Evolutionary conservation across 2,888 invertebrate species (phyloP).

Genomic region (Galeruca laticollis): DNA sequence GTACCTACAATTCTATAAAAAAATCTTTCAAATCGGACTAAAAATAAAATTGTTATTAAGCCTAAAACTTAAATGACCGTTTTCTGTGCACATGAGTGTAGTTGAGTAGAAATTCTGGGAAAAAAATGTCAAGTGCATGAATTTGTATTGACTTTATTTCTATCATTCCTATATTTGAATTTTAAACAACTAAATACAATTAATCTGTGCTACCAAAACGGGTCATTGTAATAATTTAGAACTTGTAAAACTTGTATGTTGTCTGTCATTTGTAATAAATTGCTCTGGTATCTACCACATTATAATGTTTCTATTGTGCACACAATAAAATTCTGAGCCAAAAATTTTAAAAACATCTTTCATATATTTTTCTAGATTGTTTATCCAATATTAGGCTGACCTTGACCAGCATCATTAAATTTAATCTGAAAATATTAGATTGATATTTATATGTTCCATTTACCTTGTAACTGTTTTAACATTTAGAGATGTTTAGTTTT

Average conservation of each 20-base stretch:
- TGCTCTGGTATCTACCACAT: not conserved
- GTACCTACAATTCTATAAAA: too few relatives aligned
- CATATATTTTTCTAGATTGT: not conserved
- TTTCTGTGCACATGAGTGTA: too few relatives aligned
- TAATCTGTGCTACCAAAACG: not conserved
- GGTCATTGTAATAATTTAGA: not conserved
- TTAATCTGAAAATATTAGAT: too few relatives aligned
- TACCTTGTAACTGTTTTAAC: too few relatives aligned
- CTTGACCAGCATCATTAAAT: not conserved
- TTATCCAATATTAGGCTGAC: not conserved
- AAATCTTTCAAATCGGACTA: too few relatives aligned
- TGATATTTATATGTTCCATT: too few relatives aligned
- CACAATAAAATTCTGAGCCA: not conserved
- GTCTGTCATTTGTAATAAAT: conserved; percentile 3
- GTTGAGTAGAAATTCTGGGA: too few relatives aligned
- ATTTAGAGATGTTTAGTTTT: too few relatives aligned
- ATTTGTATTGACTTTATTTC: not conserved
- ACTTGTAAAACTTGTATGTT: not conserved
- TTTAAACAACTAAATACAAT: not conserved
- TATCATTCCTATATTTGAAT: not conserved
- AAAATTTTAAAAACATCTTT: not conserved
- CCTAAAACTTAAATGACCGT: too few relatives aligned
- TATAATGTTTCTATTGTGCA: not conserved
- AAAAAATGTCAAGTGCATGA: too few relatives aligned
- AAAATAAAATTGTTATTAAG: too few relatives aligned